Evolutionary conservation across 1,140 invertebrate genomes (phyloP).

Genomic region (Periplaneta americana): DNA sequence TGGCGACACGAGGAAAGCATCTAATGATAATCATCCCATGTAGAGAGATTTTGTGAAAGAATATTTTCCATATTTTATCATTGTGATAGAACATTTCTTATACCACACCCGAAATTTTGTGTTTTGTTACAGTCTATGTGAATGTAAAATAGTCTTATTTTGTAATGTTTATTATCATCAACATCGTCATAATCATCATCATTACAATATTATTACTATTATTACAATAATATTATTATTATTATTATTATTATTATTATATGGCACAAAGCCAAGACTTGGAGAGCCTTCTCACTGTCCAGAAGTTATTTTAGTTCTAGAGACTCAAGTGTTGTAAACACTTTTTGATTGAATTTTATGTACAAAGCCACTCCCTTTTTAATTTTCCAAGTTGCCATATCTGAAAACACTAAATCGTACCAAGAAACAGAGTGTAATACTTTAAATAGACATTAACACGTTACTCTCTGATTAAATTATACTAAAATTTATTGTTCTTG

Average conservation of each 20-base stretch:
- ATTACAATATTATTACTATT: background rate
- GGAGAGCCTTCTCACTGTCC: conserved; percentile 3
- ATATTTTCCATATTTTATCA: conserved; percentile 8
- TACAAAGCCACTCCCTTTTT: conserved; percentile 9
- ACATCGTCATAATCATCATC: background rate
- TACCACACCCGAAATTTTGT: background rate
- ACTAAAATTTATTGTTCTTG: background rate
- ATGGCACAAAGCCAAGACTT: background rate
- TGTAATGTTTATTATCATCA: background rate
- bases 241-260: background rate
- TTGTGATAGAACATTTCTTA: background rate
- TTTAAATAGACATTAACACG: background rate
- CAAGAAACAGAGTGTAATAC: background rate
- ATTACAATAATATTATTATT: background rate
- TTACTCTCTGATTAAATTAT: background rate
- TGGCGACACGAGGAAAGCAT: background rate
- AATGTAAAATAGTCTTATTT: conserved; percentile 12
- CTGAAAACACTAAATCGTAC: background rate
- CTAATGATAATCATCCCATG: background rate
- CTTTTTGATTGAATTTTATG: no score
- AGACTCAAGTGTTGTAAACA: conserved; percentile 10
- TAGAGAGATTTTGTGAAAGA: background rate
- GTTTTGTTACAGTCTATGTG: conserved; percentile 11
- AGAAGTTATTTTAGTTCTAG: conserved; percentile 7
- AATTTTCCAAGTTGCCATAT: conserved; percentile 12